Percentiles rank a stretch among this genome's conserved stretches.
These are phyloP conservation scores for Cabera pusaria DNA, from an alignment of 2,888 invertebrate species.

Conservation along the genomic window DNA sequence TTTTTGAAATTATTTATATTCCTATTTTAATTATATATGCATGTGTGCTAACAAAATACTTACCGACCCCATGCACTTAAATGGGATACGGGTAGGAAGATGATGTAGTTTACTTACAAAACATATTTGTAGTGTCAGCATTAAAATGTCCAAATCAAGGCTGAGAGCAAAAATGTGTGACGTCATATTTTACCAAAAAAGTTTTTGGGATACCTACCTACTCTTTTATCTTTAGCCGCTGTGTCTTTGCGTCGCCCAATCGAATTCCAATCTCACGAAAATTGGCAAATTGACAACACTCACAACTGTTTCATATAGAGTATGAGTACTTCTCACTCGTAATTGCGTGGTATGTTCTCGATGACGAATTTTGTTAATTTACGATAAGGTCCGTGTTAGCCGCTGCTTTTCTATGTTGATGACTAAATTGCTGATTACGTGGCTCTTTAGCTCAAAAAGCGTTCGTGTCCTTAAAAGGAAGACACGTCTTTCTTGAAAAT, in stretches of 20 bases:
- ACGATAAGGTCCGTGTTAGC: conserved; percentile 5
- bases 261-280: conserved; percentile 12
- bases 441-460: no score
- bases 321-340: conserved; percentile 7
- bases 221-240: not conserved
- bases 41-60: no score
- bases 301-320: conserved; percentile 4
- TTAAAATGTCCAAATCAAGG: no score
- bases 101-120: no score
- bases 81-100: no score
- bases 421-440: conserved; percentile 9
- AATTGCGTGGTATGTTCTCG: conserved; percentile 15
- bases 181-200: not conserved
- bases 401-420: conserved; percentile 10
- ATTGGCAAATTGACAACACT: conserved; percentile 22
- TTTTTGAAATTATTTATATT: no score
- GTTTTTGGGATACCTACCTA: not conserved
- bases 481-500: no score
- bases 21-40: no score
- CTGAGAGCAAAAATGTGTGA: conserved; percentile 1
- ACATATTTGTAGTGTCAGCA: not conserved
- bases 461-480: no score
- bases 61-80: no score
- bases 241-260: conserved; percentile 7
- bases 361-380: conserved; percentile 12